A percentile compares a stretch with the other conserved stretches of the same genome.
Conservation (phyloP, 2,797 vertebrate genomes). For the Kryptolebias ocellatus region DNA sequence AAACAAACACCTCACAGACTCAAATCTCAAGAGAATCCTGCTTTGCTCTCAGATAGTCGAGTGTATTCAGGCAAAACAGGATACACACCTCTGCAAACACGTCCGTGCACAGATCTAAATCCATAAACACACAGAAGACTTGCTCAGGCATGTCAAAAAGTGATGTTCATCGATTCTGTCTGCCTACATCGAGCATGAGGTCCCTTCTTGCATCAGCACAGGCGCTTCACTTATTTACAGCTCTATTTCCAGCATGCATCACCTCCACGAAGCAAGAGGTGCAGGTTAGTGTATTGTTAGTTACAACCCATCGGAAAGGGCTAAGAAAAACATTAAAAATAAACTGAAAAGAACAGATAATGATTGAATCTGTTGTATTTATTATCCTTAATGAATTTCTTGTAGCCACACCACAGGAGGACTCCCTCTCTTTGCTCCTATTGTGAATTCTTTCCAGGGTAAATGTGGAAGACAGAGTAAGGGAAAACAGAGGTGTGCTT, state of each 20-base stretch:
- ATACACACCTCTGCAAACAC: constrained; percentile 38
- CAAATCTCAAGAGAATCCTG: constrained; percentile 28
- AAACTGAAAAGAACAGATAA: constrained; percentile 14
- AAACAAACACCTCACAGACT: constrained; percentile 11
- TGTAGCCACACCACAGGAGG: neutral
- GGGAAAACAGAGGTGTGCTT: constrained; percentile 14
- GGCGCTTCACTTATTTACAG: constrained; percentile 40
- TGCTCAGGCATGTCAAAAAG: constrained; percentile 37
- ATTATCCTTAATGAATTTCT: constrained; percentile 7
- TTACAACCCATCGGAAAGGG: constrained; percentile 35
- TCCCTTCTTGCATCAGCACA: constrained; percentile 28
- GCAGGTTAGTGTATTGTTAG: constrained; percentile 27
- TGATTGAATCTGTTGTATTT: neutral
- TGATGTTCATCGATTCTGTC: constrained; percentile 53
- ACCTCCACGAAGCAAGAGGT: constrained; percentile 27
- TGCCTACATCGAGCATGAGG: constrained; percentile 9
- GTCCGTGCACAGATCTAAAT: constrained; percentile 18
- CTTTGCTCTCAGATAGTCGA: constrained; percentile 23
- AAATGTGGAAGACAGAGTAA: constrained; percentile 1
- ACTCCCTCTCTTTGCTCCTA: constrained; percentile 1
- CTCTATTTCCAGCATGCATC: constrained; percentile 30
- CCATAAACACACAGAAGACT: constrained; percentile 36
- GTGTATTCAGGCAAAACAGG: constrained; percentile 21
- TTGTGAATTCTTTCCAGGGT: constrained; percentile 3
- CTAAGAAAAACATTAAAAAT: constrained; percentile 9